phyloP scores from a whole-genome alignment of 2,888 invertebrate genomes.

The Eurytoma adleriae region DNA sequence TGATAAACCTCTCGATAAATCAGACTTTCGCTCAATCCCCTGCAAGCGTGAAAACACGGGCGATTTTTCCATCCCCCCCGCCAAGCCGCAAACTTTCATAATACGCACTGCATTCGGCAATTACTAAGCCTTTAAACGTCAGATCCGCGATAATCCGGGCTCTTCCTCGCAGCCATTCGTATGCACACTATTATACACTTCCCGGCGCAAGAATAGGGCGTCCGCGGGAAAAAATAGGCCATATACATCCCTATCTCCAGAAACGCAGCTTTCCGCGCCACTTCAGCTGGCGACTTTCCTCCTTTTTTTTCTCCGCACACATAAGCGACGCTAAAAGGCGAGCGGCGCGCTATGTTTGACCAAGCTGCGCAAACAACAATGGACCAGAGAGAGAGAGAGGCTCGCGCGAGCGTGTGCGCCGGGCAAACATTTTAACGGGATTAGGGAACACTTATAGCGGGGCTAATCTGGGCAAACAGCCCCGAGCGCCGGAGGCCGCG shows the following conservation, averaged over 20 bases:
- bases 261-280: neutral
- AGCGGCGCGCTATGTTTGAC: slow-evolving; percentile 68
- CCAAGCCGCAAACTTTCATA: slow-evolving; percentile 7
- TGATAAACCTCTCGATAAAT: neutral
- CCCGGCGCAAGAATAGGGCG: neutral
- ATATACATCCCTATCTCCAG: neutral
- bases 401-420: slow-evolving; percentile 60
- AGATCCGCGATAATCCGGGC: slow-evolving; percentile 24
- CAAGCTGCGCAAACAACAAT: slow-evolving; percentile 74
- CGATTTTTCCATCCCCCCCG: too few species aligned
- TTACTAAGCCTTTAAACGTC: slow-evolving; percentile 40
- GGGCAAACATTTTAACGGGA: slow-evolving; percentile 76
- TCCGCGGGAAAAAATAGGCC: too few species aligned
- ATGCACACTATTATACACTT: neutral
- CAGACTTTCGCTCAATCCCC: too few species aligned
- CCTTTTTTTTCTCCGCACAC: neutral
- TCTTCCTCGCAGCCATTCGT: slow-evolving; percentile 25
- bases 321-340: slow-evolving; percentile 68
- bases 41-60: too few species aligned
- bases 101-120: slow-evolving; percentile 20
- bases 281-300: slow-evolving; percentile 9
- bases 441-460: slow-evolving; percentile 73
- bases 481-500: slow-evolving; percentile 55
- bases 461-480: slow-evolving; percentile 73
- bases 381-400: too few species aligned